Evolutionary conservation across 2,113 vertebrate species (phyloP).

Genomic region (Leiothrix lutea): DNA sequence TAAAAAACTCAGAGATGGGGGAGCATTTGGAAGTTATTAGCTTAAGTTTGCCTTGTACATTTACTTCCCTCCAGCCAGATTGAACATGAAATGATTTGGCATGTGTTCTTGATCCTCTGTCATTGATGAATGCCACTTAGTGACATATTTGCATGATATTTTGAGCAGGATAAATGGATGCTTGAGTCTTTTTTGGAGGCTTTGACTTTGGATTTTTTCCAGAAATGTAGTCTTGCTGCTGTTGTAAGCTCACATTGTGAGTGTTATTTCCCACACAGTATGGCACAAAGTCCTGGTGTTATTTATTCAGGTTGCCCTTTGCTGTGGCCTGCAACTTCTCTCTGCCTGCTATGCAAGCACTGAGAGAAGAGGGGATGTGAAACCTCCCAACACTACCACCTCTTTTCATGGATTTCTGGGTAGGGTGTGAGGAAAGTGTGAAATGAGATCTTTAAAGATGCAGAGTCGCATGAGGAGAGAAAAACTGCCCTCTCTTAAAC

Average conservation of each 20-base stretch:
- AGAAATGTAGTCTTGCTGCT: neutral
- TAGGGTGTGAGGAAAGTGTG: neutral
- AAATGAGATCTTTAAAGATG: neutral
- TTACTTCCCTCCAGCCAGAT: neutral
- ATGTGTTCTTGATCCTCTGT: neutral
- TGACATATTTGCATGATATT: conserved; percentile 1
- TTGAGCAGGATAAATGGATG: neutral
- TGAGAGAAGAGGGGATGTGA: neutral
- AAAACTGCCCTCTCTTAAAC: neutral
- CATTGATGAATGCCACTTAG: neutral
- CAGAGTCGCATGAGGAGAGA: accelerated
- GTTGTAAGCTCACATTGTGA: neutral
- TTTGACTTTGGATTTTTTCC: neutral
- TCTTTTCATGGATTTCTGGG: neutral
- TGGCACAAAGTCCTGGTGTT: neutral
- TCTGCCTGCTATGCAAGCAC: neutral
- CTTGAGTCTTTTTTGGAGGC: neutral
- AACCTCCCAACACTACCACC: neutral
- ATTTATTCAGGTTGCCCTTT: neutral
- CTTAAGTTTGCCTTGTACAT: neutral
- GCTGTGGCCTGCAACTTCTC: neutral
- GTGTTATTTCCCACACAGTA: neutral
- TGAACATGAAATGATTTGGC: neutral
- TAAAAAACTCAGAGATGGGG: neutral
- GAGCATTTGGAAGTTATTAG: neutral